Evolutionary conservation across 2,888 invertebrate species (phyloP), one percentile per base, ranked within the genome.

Genomic region (Crioceris asparagi): DNA sequence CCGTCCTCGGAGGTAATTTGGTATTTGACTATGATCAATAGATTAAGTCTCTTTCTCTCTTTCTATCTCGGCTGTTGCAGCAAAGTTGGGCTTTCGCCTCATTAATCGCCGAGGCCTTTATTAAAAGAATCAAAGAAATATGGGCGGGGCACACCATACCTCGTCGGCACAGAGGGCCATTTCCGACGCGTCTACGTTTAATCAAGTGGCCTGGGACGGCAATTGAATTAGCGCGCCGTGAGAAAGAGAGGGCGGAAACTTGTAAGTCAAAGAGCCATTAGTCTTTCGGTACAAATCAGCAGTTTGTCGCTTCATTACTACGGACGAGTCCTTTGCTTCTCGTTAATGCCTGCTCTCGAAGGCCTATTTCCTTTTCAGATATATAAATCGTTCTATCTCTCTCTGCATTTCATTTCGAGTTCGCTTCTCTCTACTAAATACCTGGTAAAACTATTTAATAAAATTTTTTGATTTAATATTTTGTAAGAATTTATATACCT

Each of bases 41-140:
- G 57, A 56, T n/a, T n/a, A n/a, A n/a, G n/a, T n/a, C n/a, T n/a
- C n/a, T n/a, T n/a, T n/a, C n/a, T n/a, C n/a, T n/a, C n/a, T n/a
- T n/a, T n/a, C n/a, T n/a, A n/a, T n/a, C 52, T 46, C 50, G 46
- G 46, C 46, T 45, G 26, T 45, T 43, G 45, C 45, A 48, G 47
- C 43, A 49, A 43, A 52, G 50, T 50, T 49, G 49, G 51, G 50
- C 53, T 54, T 48, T 50, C 48, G 52, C 57, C 60, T 65, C 66
- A 64, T 67, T 66, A 65, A 66, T 65, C 59, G 60, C 50, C 46
- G 41, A 47, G 43, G 55, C 54, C 59, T 59, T 67, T 65, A 67
- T 67, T 67, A 66, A 67, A 68, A 67, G 64, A 66, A 65, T 65
- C 55, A 61, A 59, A 65, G 64, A 66, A 64, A 65, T 66, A 66